These are phyloP conservation scores for Cetonia aurata DNA, from an alignment of 2,888 invertebrate genomes.

Conservation along the genomic window DNA sequence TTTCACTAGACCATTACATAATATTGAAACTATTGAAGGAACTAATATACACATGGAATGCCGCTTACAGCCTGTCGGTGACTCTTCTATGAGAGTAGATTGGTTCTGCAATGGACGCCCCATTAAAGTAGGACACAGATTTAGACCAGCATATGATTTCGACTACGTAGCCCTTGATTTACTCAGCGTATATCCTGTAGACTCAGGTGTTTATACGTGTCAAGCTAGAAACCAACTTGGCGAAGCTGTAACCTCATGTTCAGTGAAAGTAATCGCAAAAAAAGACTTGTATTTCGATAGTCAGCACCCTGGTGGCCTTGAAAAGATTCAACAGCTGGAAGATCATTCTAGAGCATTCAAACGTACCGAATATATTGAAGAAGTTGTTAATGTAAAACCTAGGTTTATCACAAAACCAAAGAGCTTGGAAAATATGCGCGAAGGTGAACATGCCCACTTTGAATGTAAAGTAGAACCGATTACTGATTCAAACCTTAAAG, in stretches of 20 bases:
- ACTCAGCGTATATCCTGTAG: conserved; percentile 96
- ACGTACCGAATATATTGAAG: conserved; percentile 84
- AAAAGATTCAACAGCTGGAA: conserved; percentile 93
- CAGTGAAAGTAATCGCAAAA: conserved; percentile 89
- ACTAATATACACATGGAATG: conserved; percentile 94
- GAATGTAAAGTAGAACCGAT: conserved; percentile 98
- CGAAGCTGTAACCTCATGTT: conserved; percentile 93
- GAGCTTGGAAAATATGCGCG: conserved; percentile 85
- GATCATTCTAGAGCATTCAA: conserved; percentile 85
- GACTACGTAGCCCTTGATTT: conserved; percentile 97
- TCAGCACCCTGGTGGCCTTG: conserved; percentile 90
- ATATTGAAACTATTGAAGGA: conserved; percentile 90
- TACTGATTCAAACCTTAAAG: conserved; percentile 94
- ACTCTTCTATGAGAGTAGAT: conserved; percentile 91
- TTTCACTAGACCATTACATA: conserved; percentile 88
- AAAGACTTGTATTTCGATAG: conserved; percentile 90
- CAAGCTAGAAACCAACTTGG: conserved; percentile 95
- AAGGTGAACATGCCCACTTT: conserved; percentile 95
- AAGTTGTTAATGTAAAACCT: conserved; percentile 85
- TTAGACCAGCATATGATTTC: conserved; percentile 96
- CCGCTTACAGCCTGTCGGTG: conserved; percentile 90
- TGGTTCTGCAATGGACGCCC: conserved; percentile 98
- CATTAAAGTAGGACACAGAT: conserved; percentile 92
- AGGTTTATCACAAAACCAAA: conserved; percentile 90
- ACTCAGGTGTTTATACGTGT: conserved; percentile 96